Percentiles rank a stretch among this genome's conserved stretches.
Evolutionary conservation across 2,888 invertebrate species (phyloP).

Genomic region (Xylota segnis): DNA sequence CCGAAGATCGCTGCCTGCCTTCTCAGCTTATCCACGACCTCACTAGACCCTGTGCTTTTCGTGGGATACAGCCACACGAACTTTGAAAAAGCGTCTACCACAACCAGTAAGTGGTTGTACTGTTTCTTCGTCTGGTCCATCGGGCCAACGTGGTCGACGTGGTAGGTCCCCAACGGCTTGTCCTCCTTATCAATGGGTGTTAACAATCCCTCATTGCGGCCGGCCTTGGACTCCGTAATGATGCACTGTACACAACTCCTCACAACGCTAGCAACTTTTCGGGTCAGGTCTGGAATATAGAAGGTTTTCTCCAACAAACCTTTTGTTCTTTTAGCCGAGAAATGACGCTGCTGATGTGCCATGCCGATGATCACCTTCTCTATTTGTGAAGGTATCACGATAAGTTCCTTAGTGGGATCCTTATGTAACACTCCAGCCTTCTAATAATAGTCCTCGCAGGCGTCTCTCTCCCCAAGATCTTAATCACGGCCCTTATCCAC

Average conservation of each 20-base stretch:
- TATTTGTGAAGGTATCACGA: constrained; percentile 80
- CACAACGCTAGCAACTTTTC: too few species aligned
- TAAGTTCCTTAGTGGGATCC: constrained; percentile 25
- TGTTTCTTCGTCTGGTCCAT: neutral
- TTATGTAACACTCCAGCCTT: constrained; percentile 42
- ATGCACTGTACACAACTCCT: too few species aligned
- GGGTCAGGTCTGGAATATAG: neutral
- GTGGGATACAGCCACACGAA: neutral
- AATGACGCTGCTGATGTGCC: too few species aligned
- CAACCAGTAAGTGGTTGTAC: neutral
- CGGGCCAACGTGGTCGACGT: too few species aligned
- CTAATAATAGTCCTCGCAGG: constrained; percentile 21
- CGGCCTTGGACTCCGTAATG: too few species aligned
- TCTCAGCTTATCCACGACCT: constrained; percentile 43
- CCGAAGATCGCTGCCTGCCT: constrained; percentile 30
- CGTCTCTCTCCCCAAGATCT: neutral
- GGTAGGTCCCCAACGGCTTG: too few species aligned
- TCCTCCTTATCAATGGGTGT: too few species aligned
- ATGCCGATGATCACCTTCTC: too few species aligned
- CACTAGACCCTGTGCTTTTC: neutral
- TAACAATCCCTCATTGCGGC: too few species aligned
- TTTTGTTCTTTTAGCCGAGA: too few species aligned
- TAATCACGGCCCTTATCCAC: constrained; percentile 6
- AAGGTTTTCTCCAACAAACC: neutral
- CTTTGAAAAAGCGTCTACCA: neutral